These are phyloP conservation scores for Cydia fagiglandana DNA, from an alignment of 1,140 invertebrate species.

Conservation along the genomic window DNA sequence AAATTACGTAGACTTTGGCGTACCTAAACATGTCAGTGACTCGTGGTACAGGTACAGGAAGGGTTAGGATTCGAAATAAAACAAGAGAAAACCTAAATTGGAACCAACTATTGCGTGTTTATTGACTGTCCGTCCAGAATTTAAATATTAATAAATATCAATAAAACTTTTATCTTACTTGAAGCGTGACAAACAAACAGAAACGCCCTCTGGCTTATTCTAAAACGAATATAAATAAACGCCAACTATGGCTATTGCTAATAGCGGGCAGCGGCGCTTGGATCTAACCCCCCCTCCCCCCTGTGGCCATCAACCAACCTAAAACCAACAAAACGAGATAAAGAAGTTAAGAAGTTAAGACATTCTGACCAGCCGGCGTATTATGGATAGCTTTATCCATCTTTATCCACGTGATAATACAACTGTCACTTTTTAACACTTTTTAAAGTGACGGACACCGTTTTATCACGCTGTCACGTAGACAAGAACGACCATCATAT, in stretches of 20 bases:
- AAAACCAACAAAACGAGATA: no score
- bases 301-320: not conserved
- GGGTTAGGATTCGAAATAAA: conserved; percentile 46
- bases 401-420: no score
- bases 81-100: conserved; percentile 59
- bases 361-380: no score
- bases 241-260: conserved; percentile 76
- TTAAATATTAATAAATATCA: conserved; percentile 71
- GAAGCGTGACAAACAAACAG: conserved; percentile 73
- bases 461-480: no score
- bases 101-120: conserved; percentile 79
- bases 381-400: no score
- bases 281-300: not conserved
- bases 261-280: conserved; percentile 42
- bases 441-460: no score
- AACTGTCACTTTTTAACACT: no score
- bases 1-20: no score
- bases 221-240: conserved; percentile 78
- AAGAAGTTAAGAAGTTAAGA: no score
- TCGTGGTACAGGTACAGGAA: not conserved
- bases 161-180: conserved; percentile 56
- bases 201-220: conserved; percentile 73
- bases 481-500: no score
- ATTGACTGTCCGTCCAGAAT: conserved; percentile 76
- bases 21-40: not conserved